Base-by-base conservation (phyloP, 2,888 invertebrate species). In the Sphaeridia pumilis region DNA sequence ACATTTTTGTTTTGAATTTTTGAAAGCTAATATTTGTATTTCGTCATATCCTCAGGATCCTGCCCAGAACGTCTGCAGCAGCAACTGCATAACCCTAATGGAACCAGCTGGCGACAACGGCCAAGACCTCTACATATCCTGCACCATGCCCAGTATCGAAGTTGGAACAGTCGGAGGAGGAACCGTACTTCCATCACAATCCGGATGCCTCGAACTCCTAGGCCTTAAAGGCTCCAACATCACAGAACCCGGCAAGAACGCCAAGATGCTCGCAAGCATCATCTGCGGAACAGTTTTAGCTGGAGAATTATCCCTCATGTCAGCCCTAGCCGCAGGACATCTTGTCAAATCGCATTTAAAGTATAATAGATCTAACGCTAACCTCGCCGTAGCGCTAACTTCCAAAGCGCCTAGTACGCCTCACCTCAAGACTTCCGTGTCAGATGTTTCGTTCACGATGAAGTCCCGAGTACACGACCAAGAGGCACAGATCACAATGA, bases 61-160 rank as follows among this genome's bases (percentile, higher is more conserved):
- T 7, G 98, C 97, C 0, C 97, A 98, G 73, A 92, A 89, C 68
- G 86, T 97, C 0, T 84, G 86, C 1, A 95, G 94, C 68, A 89
- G 92, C 67, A 92, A 92, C 70, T 98, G 98, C 69, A 86, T 94
- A 64, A 97, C 97, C 0, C 75, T 84, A 55, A 89, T 98, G 89
- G 94, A 95, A 69, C 78, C 81, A 2, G 82, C 80, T 74, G 83
- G 85, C 4, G 79, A 80, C 28, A 78, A 78, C 55, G 78, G 79
- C 2, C 79, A 83, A 44, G 92, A 95, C 71, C 75, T 98, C 7
- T 87, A 90, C 68, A 85, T 97, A 48, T 87, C 89, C 1, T 93
- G 93, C 70, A 94, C 95, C 1, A 95, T 98, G 95, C 95, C 95
- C 5, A 93, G 86, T 3, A 76, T 98, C 57, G 97, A 98, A 74